phyloP scores from a whole-genome alignment of 2,797 vertebrate genomes.

The Tragelaphus eurycerus region DNA sequence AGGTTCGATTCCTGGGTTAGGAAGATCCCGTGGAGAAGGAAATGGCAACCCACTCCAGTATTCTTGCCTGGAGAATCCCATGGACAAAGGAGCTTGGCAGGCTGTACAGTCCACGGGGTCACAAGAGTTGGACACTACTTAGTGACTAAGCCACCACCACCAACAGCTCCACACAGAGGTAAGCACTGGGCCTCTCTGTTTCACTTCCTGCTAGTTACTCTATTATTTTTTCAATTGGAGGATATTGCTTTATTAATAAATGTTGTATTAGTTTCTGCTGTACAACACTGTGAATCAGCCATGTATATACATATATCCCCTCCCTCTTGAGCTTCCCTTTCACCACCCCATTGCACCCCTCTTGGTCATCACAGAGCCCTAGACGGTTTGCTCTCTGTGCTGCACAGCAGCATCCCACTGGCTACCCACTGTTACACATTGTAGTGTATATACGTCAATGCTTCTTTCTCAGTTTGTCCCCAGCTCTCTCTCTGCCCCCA shows the following conservation, averaged over 20 bases:
- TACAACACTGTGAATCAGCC: background rate
- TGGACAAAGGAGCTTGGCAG: background rate
- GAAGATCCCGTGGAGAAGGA: background rate
- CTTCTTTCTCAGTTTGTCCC: fast-evolving
- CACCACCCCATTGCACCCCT: background rate
- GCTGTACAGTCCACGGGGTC: background rate
- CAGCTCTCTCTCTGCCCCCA: background rate
- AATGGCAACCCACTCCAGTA: background rate
- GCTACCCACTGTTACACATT: background rate
- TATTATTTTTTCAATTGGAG: background rate
- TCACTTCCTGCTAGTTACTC: background rate
- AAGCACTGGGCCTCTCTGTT: background rate
- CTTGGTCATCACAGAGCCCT: background rate
- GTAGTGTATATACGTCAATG: background rate
- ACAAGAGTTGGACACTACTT: background rate
- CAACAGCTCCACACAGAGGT: background rate
- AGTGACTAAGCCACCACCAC: background rate
- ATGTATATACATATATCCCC: background rate
- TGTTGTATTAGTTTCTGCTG: background rate
- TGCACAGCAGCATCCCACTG: background rate
- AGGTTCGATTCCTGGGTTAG: background rate
- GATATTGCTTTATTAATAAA: background rate
- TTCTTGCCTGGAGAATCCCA: background rate
- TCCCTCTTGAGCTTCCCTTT: background rate
- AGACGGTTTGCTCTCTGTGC: background rate